Conservation (phyloP, 2,888 invertebrate genomes). For the Geophilus truncorum region DNA sequence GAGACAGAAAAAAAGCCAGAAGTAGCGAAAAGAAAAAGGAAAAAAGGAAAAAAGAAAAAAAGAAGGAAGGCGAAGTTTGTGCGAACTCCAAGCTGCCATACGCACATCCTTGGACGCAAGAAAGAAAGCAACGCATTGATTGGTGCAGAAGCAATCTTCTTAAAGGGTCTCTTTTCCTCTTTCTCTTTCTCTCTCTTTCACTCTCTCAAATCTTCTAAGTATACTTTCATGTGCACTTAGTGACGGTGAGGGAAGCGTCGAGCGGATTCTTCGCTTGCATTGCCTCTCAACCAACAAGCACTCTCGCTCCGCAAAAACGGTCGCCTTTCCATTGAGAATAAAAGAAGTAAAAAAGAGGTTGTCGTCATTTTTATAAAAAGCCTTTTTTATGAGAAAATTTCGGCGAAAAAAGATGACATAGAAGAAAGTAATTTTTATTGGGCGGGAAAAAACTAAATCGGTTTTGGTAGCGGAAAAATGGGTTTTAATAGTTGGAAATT, state of each 20-base stretch:
- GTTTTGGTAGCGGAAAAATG: neutral
- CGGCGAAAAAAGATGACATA: neutral
- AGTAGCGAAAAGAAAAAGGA: constrained; percentile 1
- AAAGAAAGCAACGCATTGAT: constrained; percentile 29
- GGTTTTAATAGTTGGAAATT: neutral
- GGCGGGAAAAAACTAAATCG: neutral
- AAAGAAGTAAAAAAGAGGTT: constrained; percentile 7
- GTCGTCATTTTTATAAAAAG: constrained; percentile 18
- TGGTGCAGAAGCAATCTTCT: constrained; percentile 30
- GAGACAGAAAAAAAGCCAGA: constrained; percentile 6
- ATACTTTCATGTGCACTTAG: constrained; percentile 31
- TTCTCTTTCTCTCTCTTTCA: constrained; percentile 10
- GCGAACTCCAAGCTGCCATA: constrained; percentile 1
- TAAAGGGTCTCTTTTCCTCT: neutral
- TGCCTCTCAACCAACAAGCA: constrained; percentile 27
- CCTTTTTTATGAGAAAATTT: neutral
- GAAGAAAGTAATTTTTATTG: constrained; percentile 12
- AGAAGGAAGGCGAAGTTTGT: neutral
- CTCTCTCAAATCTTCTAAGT: constrained; percentile 29
- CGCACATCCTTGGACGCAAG: constrained; percentile 7
- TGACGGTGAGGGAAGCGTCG: constrained; percentile 27
- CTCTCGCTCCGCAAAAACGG: constrained; percentile 23
- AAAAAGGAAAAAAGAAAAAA: neutral
- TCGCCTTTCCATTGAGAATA: constrained; percentile 12
- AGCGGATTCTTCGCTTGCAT: constrained; percentile 27